These are phyloP conservation scores for Cheilosia grossa DNA, from an alignment of 2,888 invertebrate genomes.

Conservation along the genomic window DNA sequence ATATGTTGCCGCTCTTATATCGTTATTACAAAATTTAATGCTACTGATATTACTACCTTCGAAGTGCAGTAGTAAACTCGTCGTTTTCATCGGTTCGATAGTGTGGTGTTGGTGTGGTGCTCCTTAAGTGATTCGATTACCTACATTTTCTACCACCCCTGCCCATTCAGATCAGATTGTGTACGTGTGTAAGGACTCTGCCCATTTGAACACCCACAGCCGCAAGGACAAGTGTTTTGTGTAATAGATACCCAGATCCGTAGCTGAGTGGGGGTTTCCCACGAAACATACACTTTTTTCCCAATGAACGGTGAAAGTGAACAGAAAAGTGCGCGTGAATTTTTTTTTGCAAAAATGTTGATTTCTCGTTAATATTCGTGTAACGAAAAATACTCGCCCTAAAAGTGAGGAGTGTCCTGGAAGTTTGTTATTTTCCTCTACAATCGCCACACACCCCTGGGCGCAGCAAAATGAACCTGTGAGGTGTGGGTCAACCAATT, in stretches of 20 bases:
- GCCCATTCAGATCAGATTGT: slow-evolving; percentile 18
- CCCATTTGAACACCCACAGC: slow-evolving; percentile 28
- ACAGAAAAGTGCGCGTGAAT: slow-evolving; percentile 39
- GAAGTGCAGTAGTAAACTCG: slow-evolving; percentile 38
- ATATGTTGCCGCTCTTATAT: slow-evolving; percentile 46
- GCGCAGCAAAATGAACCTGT: slow-evolving; percentile 6
- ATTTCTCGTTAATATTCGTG: slow-evolving; percentile 8
- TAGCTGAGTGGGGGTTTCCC: slow-evolving; percentile 15
- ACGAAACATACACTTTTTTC: slow-evolving; percentile 7
- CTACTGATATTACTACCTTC: slow-evolving; percentile 37
- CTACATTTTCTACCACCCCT: background rate
- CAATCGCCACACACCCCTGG: slow-evolving; percentile 45
- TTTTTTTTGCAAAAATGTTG: slow-evolving; percentile 21
- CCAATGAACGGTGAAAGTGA: slow-evolving; percentile 56
- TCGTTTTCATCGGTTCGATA: slow-evolving; percentile 21
- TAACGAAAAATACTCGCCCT: background rate
- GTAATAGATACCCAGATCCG: slow-evolving; percentile 27
- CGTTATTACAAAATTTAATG: slow-evolving; percentile 34
- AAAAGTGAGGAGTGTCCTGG: slow-evolving; percentile 32
- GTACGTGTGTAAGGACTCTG: slow-evolving; percentile 12
- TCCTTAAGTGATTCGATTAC: slow-evolving; percentile 53
- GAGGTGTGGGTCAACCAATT: slow-evolving; percentile 39
- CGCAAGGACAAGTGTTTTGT: slow-evolving; percentile 33
- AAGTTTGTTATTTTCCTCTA: slow-evolving; percentile 5
- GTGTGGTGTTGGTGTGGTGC: slow-evolving; percentile 27